Evolutionary conservation across 2,888 invertebrate species (phyloP), one percentile per base, ranked within the genome.

Genomic region (Habrosyne pyritoides): DNA sequence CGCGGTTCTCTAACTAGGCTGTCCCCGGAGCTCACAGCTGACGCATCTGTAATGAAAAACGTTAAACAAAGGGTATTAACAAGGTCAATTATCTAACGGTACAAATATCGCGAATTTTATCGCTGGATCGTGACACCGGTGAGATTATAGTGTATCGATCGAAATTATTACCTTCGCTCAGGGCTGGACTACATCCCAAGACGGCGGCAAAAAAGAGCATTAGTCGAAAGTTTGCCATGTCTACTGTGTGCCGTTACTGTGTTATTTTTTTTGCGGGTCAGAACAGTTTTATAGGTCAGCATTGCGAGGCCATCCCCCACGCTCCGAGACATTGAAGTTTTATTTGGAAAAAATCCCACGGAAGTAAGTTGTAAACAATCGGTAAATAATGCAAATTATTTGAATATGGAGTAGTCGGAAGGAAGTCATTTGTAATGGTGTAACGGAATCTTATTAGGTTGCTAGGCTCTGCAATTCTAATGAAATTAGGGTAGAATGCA

Each of bases 261-360:
- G 50, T 26, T 49, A 28, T 50, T 28, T 50, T 28, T 50, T 50
- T 42, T 42, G 71, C 76, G 71, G 69, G 65, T 71, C 74, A 77
- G 77, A 83, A 69, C 77, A 63, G 79, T 83, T 91, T 87, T 91
- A 91, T 91, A 91, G 84, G 78, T 82, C 78, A 80, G 53, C 56
- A 8, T 47, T 53, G 59, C 86, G 88, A 91, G 91, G 91, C 74
- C 89, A 66, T 69, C 78, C 82, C 89, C 89, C 87, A 89, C 88
- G 76, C 83, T 53, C 56, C 52, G 50, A 64, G 72, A 69, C 78
- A 76, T 83, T 81, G 78, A 75, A 57, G 49, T 63, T 36, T 55
- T 59, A 64, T 73, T 79, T 72, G 57, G 78, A 64, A 66, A 75
- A 79, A 77, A 75, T 87, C 86, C 81, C 84, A 83, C 88, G 86